Evolutionary conservation across 2,888 invertebrate species (phyloP).

Genomic region (Zhengitettix transpicula): DNA sequence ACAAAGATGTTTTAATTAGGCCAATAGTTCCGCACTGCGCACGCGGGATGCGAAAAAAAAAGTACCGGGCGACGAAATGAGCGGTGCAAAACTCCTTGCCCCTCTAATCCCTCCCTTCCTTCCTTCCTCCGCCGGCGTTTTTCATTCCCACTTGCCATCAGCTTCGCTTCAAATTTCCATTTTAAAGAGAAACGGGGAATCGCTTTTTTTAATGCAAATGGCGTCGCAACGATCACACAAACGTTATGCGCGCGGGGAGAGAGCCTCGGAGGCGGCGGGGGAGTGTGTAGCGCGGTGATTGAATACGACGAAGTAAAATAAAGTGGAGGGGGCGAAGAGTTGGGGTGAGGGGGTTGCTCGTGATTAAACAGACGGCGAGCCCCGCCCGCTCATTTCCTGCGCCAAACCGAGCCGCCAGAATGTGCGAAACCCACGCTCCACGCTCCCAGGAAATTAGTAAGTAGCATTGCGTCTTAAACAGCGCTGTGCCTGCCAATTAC

Average conservation of each 20-base stretch:
- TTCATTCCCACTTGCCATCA: not conserved
- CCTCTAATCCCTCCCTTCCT: too few relatives aligned
- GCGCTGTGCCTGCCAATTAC: too few relatives aligned
- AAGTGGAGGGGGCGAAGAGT: not conserved
- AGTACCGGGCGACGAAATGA: too few relatives aligned
- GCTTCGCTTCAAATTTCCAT: constrained; percentile 4
- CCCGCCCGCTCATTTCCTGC: not conserved
- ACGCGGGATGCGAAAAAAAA: not conserved
- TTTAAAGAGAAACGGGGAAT: constrained; percentile 5
- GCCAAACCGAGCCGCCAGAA: too few relatives aligned
- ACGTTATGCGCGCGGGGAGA: not conserved
- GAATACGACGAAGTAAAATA: not conserved
- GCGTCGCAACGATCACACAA: not conserved
- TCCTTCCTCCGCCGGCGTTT: not conserved
- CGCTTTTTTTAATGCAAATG: constrained; percentile 6
- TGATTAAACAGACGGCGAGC: not conserved
- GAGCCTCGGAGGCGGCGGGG: not conserved
- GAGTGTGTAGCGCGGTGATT: not conserved
- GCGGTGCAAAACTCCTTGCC: too few relatives aligned
- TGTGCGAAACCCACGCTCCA: too few relatives aligned
- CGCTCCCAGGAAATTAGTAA: too few relatives aligned
- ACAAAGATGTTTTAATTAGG: not conserved
- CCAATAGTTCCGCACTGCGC: not conserved
- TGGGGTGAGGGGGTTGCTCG: not conserved
- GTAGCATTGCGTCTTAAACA: too few relatives aligned